Evolutionary conservation across 2,888 invertebrate genomes (phyloP).

Genomic region (Drosophila rellima): DNA sequence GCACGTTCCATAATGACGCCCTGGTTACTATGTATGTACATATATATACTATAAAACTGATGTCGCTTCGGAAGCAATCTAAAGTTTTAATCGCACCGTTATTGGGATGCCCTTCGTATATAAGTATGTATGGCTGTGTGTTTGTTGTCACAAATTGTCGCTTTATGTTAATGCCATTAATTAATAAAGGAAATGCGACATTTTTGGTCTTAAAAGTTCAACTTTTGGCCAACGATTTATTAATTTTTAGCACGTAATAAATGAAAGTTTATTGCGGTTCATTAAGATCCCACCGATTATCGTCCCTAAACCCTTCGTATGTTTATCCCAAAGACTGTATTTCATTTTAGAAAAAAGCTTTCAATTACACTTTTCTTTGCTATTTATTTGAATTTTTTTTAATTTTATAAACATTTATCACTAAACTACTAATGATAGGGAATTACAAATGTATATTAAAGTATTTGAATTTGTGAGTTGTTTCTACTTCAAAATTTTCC

Average conservation of each 20-base stretch:
- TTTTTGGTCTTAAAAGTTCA: conserved; percentile 45
- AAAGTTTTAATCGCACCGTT: conserved; percentile 67
- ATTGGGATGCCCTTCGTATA: conserved; percentile 27
- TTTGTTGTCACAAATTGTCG: conserved; percentile 69
- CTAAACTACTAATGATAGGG: conserved; percentile 81
- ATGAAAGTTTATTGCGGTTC: conserved; percentile 60
- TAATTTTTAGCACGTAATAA: conserved; percentile 80
- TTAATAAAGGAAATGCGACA: conserved; percentile 79
- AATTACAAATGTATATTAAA: conserved; percentile 73
- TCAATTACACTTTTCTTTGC: conserved; percentile 26
- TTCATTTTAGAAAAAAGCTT: conserved; percentile 10
- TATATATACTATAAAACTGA: conserved; percentile 51
- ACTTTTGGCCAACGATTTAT: conserved; percentile 48
- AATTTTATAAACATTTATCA: conserved; percentile 74
- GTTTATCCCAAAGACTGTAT: conserved; percentile 35
- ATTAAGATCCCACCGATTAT: conserved; percentile 13
- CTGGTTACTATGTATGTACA: conserved; percentile 48
- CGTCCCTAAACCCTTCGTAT: neutral
- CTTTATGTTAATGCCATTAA: conserved; percentile 77
- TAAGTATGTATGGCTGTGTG: conserved; percentile 1
- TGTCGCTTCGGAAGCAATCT: conserved; percentile 45
- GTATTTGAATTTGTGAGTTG: conserved; percentile 45
- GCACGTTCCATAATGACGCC: conserved; percentile 65
- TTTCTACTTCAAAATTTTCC: conserved; percentile 55
- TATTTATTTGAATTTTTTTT: conserved; percentile 37